A percentile compares a stretch with the other conserved stretches of the same genome.
phyloP scores from a whole-genome alignment of 1,140 invertebrate species.

The Heterodera schachtii region DNA sequence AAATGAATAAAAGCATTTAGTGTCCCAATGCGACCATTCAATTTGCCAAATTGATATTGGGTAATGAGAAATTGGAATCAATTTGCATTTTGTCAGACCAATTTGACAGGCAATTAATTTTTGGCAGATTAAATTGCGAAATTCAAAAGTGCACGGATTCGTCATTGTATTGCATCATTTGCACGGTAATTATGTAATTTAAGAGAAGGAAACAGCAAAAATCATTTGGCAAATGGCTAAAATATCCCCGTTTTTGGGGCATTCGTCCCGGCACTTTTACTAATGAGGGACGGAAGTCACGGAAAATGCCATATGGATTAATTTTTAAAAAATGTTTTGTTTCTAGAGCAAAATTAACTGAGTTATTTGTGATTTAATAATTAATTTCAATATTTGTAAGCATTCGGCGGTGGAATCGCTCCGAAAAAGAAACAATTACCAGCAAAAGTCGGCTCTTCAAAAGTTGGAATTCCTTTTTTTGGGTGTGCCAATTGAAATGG shows the following conservation, averaged over 20 bases:
- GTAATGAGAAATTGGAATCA: background rate
- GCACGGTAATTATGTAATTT: background rate
- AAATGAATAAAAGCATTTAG: background rate
- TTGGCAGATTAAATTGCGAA: background rate
- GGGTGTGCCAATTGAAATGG: background rate
- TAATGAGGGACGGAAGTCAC: too few relatives aligned
- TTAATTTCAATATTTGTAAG: background rate
- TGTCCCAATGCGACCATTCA: background rate
- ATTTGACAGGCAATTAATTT: background rate
- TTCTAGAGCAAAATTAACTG: too few relatives aligned
- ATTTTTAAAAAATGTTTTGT: too few relatives aligned
- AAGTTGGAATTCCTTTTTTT: background rate
- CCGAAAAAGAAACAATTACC: background rate
- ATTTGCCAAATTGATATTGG: background rate
- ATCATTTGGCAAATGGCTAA: too few relatives aligned
- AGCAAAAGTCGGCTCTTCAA: background rate
- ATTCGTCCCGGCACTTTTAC: too few relatives aligned
- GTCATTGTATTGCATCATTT: background rate
- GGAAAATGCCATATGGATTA: too few relatives aligned
- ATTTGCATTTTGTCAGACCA: background rate
- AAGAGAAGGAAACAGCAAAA: too few relatives aligned
- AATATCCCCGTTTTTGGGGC: too few relatives aligned
- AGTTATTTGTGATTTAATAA: too few relatives aligned
- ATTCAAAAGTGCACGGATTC: background rate
- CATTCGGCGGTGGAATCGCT: background rate